phyloP scores from a whole-genome alignment of 2,797 vertebrate genomes.

The Halcyon leucocephala region DNA sequence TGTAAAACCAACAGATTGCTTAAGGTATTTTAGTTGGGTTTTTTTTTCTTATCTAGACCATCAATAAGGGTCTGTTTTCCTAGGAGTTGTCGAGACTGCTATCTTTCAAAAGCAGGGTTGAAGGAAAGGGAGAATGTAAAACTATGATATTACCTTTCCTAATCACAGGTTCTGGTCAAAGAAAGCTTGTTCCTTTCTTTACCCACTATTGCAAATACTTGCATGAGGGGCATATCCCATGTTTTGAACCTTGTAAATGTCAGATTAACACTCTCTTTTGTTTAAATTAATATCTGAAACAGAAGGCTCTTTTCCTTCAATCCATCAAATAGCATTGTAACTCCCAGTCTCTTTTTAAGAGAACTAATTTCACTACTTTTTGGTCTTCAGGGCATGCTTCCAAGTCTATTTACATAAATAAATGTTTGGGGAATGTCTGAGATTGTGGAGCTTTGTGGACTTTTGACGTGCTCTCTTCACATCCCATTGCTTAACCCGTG shows the following conservation, averaged over 20 bases:
- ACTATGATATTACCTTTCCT: not conserved
- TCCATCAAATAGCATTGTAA: not conserved
- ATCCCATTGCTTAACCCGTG: not conserved
- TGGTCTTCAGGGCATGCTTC: constrained; percentile 13
- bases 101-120: not conserved
- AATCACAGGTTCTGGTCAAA: not conserved
- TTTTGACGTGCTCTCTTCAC: not conserved
- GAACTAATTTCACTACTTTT: not conserved
- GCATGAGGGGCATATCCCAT: not conserved
- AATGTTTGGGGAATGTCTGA: not conserved
- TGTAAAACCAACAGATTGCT: not conserved
- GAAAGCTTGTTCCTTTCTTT: not conserved
- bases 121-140: not conserved
- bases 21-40: not conserved
- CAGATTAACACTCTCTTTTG: not conserved
- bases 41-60: not conserved
- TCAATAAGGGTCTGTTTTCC: not conserved
- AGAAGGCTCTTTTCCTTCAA: not conserved
- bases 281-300: constrained; percentile 6
- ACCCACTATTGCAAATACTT: not conserved
- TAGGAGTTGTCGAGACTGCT: not conserved
- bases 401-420: constrained; percentile 21
- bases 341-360: not conserved
- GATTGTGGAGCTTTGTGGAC: not conserved
- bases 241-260: not conserved